Conservation (phyloP, 2,888 invertebrate species). For the Morpho helenor region DNA sequence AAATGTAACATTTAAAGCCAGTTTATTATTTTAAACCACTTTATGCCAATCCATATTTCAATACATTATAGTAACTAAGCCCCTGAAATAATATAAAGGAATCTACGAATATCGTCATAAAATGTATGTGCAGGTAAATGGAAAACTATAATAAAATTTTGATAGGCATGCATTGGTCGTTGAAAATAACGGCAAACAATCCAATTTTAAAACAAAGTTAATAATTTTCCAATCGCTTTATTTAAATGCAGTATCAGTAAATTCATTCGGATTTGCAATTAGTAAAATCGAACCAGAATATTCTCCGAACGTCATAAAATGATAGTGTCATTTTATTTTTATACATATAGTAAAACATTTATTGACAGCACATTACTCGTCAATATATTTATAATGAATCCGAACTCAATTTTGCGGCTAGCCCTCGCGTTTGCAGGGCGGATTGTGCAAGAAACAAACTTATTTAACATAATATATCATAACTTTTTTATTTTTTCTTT, state of each 20-base stretch:
- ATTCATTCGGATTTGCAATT: conserved; percentile 31
- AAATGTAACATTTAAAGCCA: too few relatives aligned
- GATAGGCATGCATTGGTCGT: neutral
- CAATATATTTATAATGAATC: conserved; percentile 59
- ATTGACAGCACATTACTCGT: conserved; percentile 53
- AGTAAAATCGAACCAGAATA: conserved; percentile 34
- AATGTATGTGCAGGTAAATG: neutral
- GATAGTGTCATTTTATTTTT: conserved; percentile 35
- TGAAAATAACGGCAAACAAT: conserved; percentile 1
- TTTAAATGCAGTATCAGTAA: conserved; percentile 14
- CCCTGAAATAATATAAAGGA: too few relatives aligned
- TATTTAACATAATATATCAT: too few relatives aligned
- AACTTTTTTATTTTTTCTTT: too few relatives aligned
- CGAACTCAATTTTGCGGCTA: conserved; percentile 34
- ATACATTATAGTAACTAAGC: too few relatives aligned
- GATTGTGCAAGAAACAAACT: too few relatives aligned
- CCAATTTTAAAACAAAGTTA: conserved; percentile 12
- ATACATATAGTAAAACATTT: conserved; percentile 50
- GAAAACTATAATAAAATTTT: neutral
- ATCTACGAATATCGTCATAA: too few relatives aligned
- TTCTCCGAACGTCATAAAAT: conserved; percentile 35
- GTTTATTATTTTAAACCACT: too few relatives aligned
- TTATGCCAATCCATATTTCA: too few relatives aligned
- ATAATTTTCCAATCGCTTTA: conserved; percentile 8
- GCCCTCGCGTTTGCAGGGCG: conserved; percentile 20